Evolutionary conservation across 2,797 vertebrate genomes (phyloP).

Genomic region (Rhabdophis nuchalis): DNA sequence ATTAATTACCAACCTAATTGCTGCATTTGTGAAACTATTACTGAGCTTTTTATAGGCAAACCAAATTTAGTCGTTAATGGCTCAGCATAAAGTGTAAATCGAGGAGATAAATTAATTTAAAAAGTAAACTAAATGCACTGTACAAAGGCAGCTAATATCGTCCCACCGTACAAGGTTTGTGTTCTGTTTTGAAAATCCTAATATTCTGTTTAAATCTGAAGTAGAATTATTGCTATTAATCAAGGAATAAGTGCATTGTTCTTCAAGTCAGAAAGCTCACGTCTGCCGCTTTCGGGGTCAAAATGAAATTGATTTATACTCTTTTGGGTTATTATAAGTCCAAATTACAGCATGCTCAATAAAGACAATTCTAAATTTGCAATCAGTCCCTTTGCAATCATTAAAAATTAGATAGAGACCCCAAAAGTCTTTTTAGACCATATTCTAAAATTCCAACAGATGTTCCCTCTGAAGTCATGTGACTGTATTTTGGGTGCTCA

Average conservation of each 20-base stretch:
- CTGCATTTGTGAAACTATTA: not conserved
- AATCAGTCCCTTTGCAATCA: not conserved
- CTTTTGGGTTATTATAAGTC: not conserved
- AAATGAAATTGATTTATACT: not conserved
- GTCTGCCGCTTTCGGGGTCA: not conserved
- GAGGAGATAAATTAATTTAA: not conserved
- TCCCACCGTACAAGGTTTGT: not conserved
- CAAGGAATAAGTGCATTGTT: not conserved
- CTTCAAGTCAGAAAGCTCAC: not conserved
- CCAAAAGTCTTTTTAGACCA: not conserved
- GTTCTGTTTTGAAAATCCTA: not conserved
- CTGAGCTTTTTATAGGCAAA: not conserved
- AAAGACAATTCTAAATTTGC: not conserved
- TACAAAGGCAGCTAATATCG: not conserved
- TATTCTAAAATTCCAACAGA: not conserved
- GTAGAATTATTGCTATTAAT: not conserved
- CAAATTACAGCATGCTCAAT: not conserved
- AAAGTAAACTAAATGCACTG: not conserved
- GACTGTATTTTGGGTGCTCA: not conserved
- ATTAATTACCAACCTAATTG: not conserved
- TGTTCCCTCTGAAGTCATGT: not conserved
- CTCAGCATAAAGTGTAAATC: not conserved
- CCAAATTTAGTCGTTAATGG: not conserved
- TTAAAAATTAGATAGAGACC: not conserved
- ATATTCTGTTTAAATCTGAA: not conserved